Percentiles rank a stretch among this genome's conserved stretches.
phyloP scores from a whole-genome alignment of 2,888 invertebrate species.

The Rotaria socialis region DNA sequence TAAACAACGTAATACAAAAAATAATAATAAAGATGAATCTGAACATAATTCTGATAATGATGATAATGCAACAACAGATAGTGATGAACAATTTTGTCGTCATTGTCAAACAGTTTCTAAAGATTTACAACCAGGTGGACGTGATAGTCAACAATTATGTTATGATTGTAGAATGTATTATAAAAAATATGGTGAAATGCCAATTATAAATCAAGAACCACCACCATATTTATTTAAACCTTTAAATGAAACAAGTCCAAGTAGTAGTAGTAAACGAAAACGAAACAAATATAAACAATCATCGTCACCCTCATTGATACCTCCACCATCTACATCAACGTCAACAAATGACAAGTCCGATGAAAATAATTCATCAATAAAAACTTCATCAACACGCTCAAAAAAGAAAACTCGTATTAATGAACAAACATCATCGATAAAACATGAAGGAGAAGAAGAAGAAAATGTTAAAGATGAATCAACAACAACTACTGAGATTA shows the following conservation, averaged over 20 bases:
- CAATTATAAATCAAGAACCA: slow-evolving; percentile 50
- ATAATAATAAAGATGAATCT: slow-evolving; percentile 39
- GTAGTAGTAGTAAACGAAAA: slow-evolving; percentile 13
- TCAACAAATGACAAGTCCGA: slow-evolving; percentile 3
- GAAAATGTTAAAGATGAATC: background rate
- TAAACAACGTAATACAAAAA: slow-evolving; percentile 10
- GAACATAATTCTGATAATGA: slow-evolving; percentile 40
- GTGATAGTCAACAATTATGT: slow-evolving; percentile 70
- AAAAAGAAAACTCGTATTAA: slow-evolving; percentile 1
- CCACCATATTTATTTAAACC: slow-evolving; percentile 61
- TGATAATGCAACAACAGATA: background rate
- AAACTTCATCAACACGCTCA: slow-evolving; percentile 35
- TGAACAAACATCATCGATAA: background rate
- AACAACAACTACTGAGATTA: background rate
- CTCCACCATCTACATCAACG: slow-evolving; percentile 4
- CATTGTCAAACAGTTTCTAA: slow-evolving; percentile 61
- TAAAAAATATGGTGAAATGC: slow-evolving; percentile 71
- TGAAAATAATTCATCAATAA: slow-evolving; percentile 33
- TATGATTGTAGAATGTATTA: slow-evolving; percentile 72
- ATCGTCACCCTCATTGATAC: slow-evolving; percentile 10
- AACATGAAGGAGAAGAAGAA: background rate
- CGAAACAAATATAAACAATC: slow-evolving; percentile 29
- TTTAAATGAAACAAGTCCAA: slow-evolving; percentile 52
- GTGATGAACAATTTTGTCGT: background rate
- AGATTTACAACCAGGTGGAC: slow-evolving; percentile 72